A percentile compares a stretch with the other conserved stretches of the same genome.
Evolutionary conservation across 2,888 invertebrate genomes (phyloP).

Genomic region (Pristionchus arcanus): DNA sequence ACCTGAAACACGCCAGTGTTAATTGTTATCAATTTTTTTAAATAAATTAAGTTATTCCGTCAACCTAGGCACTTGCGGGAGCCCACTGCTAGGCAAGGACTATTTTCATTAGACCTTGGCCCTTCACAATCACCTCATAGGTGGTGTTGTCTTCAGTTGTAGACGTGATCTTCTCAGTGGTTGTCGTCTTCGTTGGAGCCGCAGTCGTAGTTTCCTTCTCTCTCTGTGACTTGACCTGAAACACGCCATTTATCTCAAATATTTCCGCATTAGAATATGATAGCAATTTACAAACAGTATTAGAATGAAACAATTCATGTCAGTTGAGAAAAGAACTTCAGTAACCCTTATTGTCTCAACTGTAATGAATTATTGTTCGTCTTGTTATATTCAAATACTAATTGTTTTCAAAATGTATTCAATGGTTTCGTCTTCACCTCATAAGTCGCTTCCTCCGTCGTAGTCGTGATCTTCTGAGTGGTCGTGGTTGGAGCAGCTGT

Average conservation of each 20-base stretch:
- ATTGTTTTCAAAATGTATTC: too few relatives aligned
- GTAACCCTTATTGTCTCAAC: too few relatives aligned
- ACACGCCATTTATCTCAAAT: too few relatives aligned
- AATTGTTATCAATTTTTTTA: not conserved
- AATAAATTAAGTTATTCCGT: not conserved
- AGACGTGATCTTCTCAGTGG: not conserved
- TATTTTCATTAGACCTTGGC: too few relatives aligned
- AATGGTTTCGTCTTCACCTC: not conserved
- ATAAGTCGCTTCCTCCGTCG: not conserved
- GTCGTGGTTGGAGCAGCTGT: constrained; percentile 54
- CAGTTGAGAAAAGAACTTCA: too few relatives aligned
- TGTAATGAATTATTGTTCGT: too few relatives aligned
- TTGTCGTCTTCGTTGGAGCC: not conserved
- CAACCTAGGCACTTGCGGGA: not conserved
- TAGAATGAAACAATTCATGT: too few relatives aligned
- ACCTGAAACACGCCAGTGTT: not conserved
- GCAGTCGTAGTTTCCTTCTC: not conserved
- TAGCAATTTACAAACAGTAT: too few relatives aligned
- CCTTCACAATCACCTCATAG: not conserved
- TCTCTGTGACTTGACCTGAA: too few relatives aligned
- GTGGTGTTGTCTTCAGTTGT: not conserved
- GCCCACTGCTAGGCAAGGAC: too few relatives aligned
- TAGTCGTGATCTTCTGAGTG: constrained; percentile 40
- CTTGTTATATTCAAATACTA: too few relatives aligned
- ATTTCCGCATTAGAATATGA: too few relatives aligned